Conservation (phyloP, 2,797 vertebrate genomes). For the Euthynnus affinis region DNA sequence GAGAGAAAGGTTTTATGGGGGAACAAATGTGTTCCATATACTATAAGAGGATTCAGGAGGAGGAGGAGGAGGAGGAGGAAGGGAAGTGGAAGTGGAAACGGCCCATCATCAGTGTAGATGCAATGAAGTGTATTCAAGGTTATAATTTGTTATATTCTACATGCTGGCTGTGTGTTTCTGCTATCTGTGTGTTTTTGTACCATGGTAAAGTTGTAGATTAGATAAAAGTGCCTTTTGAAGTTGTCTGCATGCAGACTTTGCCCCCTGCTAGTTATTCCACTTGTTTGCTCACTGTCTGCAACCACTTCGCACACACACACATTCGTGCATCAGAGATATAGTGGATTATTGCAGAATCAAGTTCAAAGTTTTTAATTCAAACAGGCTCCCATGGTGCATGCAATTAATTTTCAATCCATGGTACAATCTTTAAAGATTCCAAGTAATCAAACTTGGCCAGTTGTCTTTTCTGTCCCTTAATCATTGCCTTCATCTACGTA, state of each 20-base stretch:
- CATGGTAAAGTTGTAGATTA: slow-evolving; percentile 81
- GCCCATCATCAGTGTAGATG: slow-evolving; percentile 3
- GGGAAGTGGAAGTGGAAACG: not conserved
- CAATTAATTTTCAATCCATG: slow-evolving; percentile 13
- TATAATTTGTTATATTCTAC: slow-evolving; percentile 35
- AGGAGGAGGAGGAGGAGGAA: not conserved
- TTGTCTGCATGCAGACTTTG: slow-evolving; percentile 84
- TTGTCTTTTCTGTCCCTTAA: not conserved
- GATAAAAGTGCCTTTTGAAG: slow-evolving; percentile 85
- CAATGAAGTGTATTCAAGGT: slow-evolving; percentile 3
- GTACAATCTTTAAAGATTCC: slow-evolving; percentile 1
- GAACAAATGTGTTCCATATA: slow-evolving; percentile 12
- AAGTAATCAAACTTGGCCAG: not conserved
- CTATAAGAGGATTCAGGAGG: not conserved
- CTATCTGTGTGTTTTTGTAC: slow-evolving; percentile 77
- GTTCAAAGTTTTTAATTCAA: slow-evolving; percentile 51
- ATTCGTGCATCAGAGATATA: slow-evolving; percentile 20
- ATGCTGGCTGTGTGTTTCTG: slow-evolving; percentile 26
- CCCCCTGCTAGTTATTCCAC: slow-evolving; percentile 66
- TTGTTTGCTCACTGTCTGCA: slow-evolving; percentile 81
- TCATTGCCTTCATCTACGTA: slow-evolving; percentile 7
- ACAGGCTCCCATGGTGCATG: not conserved
- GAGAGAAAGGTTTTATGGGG: not conserved
- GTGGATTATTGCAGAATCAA: slow-evolving; percentile 42
- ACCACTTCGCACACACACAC: slow-evolving; percentile 20